Base-by-base conservation (phyloP, 2,113 vertebrate species). In the Nibea coibor region DNA sequence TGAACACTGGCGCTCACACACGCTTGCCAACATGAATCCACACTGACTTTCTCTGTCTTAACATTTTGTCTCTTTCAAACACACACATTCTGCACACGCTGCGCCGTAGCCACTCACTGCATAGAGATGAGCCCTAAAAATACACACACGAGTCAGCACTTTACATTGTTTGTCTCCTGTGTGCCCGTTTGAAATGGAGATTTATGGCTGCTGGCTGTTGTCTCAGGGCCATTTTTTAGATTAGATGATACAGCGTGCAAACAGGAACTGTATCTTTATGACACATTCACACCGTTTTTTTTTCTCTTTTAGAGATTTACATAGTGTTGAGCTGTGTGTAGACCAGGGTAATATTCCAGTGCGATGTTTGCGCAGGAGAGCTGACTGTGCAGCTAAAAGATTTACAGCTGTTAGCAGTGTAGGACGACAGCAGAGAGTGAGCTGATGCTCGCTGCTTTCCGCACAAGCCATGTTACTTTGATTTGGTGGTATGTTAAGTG, bases 181-280 rank as follows among this genome's bases (percentile, higher is more conserved):
- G 85, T 76, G 85, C 69, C n/a, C 14, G 22, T 87, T 92, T 94
- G 90, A 93, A 93, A 92, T 93, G 92, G 85, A 93, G 89, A 92
- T 92, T 92, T 88, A 86, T 91, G 59, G 78, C 91, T 78, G 47
- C 83, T 80, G 87, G 89, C 83, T 82, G 74, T 88, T 87, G 75
- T 91, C 89, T 91, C 81, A 48, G 67, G 87, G 86, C 78, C 86
- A 87, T 89, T 87, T 87, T 86, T 47, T 42, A 78, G 84, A 89
- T 90, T 73, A 85, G 91, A 91, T 87, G 81, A 81, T 77, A 64
- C 83, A 73, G 86, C 80, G 54, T 19, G 5, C 82, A 68, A 91
- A 92, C 76, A 82, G 78, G 70, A 88, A 42, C 80, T 73, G 47
- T 14, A 47, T 76, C 53, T 87, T 76, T 48, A 43, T 78, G 72